Base-by-base conservation (phyloP, 2,888 invertebrate species). In the Sesia apiformis region DNA sequence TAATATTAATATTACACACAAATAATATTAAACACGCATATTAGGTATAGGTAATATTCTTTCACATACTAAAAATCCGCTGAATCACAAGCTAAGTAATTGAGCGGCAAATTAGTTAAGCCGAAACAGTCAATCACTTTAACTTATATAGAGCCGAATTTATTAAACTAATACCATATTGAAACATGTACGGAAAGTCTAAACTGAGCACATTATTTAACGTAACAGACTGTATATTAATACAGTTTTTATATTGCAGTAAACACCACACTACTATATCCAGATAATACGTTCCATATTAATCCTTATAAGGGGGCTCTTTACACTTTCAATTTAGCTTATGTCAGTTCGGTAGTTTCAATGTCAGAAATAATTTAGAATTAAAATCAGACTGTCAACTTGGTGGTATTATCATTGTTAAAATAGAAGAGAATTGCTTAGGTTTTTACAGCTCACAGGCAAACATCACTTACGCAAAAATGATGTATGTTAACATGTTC, bases 21-120 rank as follows among this genome's bases (percentile, higher is more conserved):
- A 23, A 23, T 23, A 23, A 23, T 23, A 23, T 23, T 23, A 23
- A 23, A 23, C 23, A 23, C 23, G 2, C 23, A 23, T 23, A 23
- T 23, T 23, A n/a, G n/a, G n/a, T n/a, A 23, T 23, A 23, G 23
- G 23, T 23, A 23, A 23, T 23, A 23, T 46, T 46, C 46, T 46
- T 46, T 50, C 38, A 50, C 50, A 38, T 38, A 5, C 5, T 39
- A 38, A 38, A 50, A 50, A 50, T 50, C n/a, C 46, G 79, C 74
- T 68, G 68, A 76, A 67, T 81, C 75, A 81, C 62, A 63, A 59
- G 53, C 69, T 78, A 80, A 81, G 81, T 82, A 79, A 81, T 81
- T 81, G 76, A 69, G 59, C 63, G 73, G 72, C 67, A 80, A 78
- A 81, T 82, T 76, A 77, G 68, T 70, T 74, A 69, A 76, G 64